phyloP scores from a whole-genome alignment of 1,140 invertebrate species.

The Ylistrum balloti region DNA sequence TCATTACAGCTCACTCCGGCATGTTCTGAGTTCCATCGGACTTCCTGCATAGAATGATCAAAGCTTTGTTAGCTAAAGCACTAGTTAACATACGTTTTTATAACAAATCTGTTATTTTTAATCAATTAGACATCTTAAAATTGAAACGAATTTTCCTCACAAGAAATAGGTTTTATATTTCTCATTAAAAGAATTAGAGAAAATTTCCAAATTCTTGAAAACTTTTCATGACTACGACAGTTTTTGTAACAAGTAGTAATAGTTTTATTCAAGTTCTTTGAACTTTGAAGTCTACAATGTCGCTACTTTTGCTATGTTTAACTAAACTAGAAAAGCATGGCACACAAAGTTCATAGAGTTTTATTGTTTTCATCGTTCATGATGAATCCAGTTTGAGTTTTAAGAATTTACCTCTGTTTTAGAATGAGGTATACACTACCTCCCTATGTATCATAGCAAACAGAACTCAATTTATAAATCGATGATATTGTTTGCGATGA shows the following conservation, averaged over 20 bases:
- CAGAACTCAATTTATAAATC: slow-evolving; percentile 2
- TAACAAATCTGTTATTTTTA: not conserved
- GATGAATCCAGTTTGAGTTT: not conserved
- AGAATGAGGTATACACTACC: not conserved
- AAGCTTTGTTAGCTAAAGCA: not conserved
- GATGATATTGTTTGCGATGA: not conserved
- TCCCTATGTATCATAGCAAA: not conserved
- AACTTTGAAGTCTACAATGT: no score
- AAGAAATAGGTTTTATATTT: not conserved
- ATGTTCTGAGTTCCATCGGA: not conserved
- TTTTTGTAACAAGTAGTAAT: no score
- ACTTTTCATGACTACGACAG: not conserved
- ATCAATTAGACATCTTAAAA: not conserved
- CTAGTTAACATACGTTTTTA: not conserved
- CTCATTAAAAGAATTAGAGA: not conserved
- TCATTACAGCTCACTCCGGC: not conserved
- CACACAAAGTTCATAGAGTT: not conserved
- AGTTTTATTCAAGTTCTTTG: no score
- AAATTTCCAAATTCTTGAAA: not conserved
- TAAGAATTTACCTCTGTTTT: not conserved
- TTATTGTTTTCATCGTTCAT: not conserved
- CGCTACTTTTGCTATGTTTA: not conserved
- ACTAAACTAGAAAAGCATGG: not conserved
- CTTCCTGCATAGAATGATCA: not conserved
- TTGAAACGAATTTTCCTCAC: not conserved